Evolutionary conservation across 2,888 invertebrate species (phyloP), one percentile per base, ranked within the genome.

Genomic region (Diachrysia chrysitis): DNA sequence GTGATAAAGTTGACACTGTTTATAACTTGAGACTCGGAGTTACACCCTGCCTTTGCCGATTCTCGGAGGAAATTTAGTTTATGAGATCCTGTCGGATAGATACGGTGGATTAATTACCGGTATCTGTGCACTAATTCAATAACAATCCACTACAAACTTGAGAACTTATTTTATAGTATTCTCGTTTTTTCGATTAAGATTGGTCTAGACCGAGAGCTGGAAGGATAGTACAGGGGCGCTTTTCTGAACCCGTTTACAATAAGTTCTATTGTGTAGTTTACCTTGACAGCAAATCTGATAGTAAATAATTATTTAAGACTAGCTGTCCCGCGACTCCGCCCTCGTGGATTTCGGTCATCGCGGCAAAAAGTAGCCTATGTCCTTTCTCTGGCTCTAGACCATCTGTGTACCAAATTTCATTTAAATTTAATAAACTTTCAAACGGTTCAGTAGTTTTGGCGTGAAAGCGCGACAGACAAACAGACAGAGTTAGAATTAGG

Each of bases 1-100:
- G 55, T 70, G 66, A 71, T 71, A 56, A 79, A 79, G 70, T 79
- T 73, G 66, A 62, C 65, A 63, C 54, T 58, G 77, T 69, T 63
- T 65, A 71, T 73, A 79, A 71, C 77, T 66, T 37, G 32, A 73
- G 57, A 63, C 61, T 63, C 37, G 25, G 55, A 71, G 71, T 63
- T 76, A 63, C 62, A 14, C 63, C 58, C 63, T 59, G 54, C 46
- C 63, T 56, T 62, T 59, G 54, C 46, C 55, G 63, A 68, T 73
- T 54, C 63, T 69, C 55, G 42, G 25, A 59, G 68, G 55, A 71
- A 67, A 65, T 66, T 57, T 19, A 68, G 58, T 79, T 69, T 63
- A 16, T 59, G n/a, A 42, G 37, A 51, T 58, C 6, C 58, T 48
- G 54, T 16, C 48, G 46, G 37, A 25, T 54, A 35, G 42, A 37